These are phyloP conservation scores for Oncorhynchus keta DNA, from an alignment of 2,113 vertebrate genomes.

Conservation along the genomic window DNA sequence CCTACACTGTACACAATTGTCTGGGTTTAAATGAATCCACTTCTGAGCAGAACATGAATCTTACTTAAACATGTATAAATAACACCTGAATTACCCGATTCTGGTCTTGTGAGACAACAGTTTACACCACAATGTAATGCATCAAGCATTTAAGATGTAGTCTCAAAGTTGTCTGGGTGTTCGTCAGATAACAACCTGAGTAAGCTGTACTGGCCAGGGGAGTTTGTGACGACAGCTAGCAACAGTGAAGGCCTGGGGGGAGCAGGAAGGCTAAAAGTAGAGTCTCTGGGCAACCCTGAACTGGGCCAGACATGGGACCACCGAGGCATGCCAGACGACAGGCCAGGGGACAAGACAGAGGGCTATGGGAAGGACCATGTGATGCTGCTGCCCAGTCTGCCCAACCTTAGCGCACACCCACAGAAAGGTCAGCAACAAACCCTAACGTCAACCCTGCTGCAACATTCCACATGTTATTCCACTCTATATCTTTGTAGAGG, in stretches of 20 bases:
- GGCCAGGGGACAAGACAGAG: conserved; percentile 61
- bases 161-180: conserved; percentile 9
- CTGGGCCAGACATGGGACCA: conserved; percentile 17
- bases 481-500: too few relatives aligned
- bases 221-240: conserved; percentile 64
- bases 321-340: conserved; percentile 49
- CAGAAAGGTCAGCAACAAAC: conserved; percentile 77
- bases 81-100: not conserved
- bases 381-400: conserved; percentile 68
- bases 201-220: conserved; percentile 78
- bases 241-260: conserved; percentile 61
- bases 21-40: too few relatives aligned
- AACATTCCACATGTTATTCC: not conserved
- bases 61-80: not conserved
- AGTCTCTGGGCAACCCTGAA: conserved; percentile 48
- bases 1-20: not conserved
- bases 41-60: not conserved
- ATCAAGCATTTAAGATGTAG: not conserved
- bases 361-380: conserved; percentile 56
- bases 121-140: not conserved
- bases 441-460: not conserved
- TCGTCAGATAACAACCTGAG: conserved; percentile 61
- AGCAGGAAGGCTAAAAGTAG: conserved; percentile 53
- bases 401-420: conserved; percentile 71
- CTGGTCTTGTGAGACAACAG: too few relatives aligned